These are phyloP conservation scores for Brachionus rubens DNA, from an alignment of 1,140 invertebrate genomes.

Conservation along the genomic window DNA sequence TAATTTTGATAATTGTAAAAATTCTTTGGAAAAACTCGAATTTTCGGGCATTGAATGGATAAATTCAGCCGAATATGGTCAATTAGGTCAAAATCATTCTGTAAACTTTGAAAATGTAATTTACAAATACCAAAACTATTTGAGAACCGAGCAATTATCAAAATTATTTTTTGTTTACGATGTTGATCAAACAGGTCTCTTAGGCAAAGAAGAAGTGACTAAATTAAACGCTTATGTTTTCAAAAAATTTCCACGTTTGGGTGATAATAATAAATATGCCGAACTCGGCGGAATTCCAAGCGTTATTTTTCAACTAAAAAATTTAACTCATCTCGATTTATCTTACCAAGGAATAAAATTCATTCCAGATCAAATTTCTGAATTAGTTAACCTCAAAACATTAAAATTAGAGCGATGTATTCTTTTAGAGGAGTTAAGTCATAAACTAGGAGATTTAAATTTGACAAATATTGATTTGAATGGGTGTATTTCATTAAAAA, in stretches of 20 bases:
- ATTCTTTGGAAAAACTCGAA: not conserved
- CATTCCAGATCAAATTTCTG: constrained; percentile 42
- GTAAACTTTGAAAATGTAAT: not conserved
- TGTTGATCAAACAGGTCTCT: not conserved
- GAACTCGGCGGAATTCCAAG: not conserved
- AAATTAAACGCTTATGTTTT: constrained; percentile 40
- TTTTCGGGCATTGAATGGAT: constrained; percentile 23
- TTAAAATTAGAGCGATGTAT: constrained; percentile 26
- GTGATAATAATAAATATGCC: not conserved
- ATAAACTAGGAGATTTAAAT: constrained; percentile 50
- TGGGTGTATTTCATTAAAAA: constrained; percentile 54
- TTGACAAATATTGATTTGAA: constrained; percentile 49
- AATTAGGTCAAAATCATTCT: not conserved
- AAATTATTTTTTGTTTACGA: not conserved
- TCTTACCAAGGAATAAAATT: constrained; percentile 50
- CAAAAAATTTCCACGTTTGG: constrained; percentile 24
- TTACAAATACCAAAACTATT: not conserved
- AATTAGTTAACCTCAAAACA: not conserved
- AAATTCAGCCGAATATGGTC: not conserved
- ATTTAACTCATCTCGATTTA: constrained; percentile 41
- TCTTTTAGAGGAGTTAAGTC: constrained; percentile 48
- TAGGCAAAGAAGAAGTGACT: not conserved
- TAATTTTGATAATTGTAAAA: constrained; percentile 1
- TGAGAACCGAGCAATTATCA: not conserved
- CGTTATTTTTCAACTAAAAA: constrained; percentile 14